These are phyloP conservation scores for Arctia plantaginis DNA, from an alignment of 2,888 invertebrate genomes.

Conservation along the genomic window DNA sequence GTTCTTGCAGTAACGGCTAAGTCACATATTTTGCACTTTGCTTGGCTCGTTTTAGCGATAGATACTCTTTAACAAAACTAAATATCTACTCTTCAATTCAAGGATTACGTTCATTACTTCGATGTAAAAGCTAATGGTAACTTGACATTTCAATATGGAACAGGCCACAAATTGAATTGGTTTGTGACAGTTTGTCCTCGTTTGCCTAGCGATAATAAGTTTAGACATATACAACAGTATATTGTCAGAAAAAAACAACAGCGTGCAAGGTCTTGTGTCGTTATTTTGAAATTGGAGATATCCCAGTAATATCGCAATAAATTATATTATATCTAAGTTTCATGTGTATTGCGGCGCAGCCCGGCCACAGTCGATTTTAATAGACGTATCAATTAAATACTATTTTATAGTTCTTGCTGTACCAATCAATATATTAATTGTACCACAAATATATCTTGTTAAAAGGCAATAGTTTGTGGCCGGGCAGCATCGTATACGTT, in stretches of 20 bases:
- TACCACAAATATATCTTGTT: too few species aligned
- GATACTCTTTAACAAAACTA: not conserved
- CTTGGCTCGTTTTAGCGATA: too few species aligned
- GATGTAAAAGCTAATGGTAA: not conserved
- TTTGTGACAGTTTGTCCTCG: not conserved
- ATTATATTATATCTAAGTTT: not conserved
- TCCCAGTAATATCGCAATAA: not conserved
- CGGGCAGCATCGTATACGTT: too few species aligned
- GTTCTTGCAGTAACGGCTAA: too few species aligned
- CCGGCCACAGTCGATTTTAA: too few species aligned
- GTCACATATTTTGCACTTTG: too few species aligned
- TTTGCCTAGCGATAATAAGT: not conserved
- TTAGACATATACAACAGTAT: not conserved
- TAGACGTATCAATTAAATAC: too few species aligned
- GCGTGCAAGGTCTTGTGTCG: not conserved
- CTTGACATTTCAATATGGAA: not conserved
- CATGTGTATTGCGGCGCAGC: too few species aligned
- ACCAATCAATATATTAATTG: too few species aligned
- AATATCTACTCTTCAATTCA: not conserved
- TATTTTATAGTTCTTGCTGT: too few species aligned
- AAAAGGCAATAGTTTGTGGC: too few species aligned
- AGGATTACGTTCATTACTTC: not conserved
- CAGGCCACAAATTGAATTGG: not conserved
- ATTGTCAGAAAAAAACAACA: not conserved
- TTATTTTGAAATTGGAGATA: not conserved